Evolutionary conservation across 2,888 invertebrate species (phyloP).

Genomic region (Rhamnusium bicolor): DNA sequence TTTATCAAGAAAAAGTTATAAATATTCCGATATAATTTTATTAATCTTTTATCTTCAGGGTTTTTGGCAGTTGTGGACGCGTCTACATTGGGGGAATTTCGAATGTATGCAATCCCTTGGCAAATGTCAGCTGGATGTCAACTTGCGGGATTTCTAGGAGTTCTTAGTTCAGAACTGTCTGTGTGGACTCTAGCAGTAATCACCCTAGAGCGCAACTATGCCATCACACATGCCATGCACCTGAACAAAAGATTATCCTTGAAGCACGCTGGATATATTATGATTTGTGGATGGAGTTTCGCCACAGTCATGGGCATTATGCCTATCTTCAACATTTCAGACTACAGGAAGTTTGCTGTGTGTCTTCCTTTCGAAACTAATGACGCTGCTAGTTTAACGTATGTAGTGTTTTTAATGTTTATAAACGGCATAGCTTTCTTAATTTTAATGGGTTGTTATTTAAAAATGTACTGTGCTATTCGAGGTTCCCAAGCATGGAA

Average conservation of each 20-base stretch:
- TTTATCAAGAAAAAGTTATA: too few species aligned
- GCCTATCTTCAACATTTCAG: constrained; percentile 92
- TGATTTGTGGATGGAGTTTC: constrained; percentile 94
- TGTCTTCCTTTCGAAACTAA: constrained; percentile 95
- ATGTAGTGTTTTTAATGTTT: constrained; percentile 91
- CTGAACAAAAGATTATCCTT: constrained; percentile 94
- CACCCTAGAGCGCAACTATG: constrained; percentile 95
- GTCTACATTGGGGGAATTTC: constrained; percentile 95
- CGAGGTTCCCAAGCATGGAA: constrained; percentile 98
- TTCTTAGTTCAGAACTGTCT: constrained; percentile 93
- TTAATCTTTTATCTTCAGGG: constrained; percentile 73
- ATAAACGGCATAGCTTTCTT: constrained; percentile 95
- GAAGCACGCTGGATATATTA: constrained; percentile 92
- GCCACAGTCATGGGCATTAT: constrained; percentile 89
- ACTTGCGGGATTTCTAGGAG: constrained; percentile 94
- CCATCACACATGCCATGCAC: constrained; percentile 98
- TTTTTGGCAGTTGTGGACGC: constrained; percentile 97
- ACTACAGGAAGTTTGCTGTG: constrained; percentile 96
- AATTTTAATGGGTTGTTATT: constrained; percentile 95
- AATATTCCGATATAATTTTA: too few species aligned
- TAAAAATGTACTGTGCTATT: constrained; percentile 98
- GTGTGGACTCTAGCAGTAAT: constrained; percentile 98
- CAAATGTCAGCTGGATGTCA: constrained; percentile 96
- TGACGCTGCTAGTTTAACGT: constrained; percentile 84
- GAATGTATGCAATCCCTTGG: constrained; percentile 97